Percentiles rank a stretch among this genome's conserved stretches.
Evolutionary conservation across 2,797 vertebrate species (phyloP).

Genomic region (Pseudocheirus occidentalis): DNA sequence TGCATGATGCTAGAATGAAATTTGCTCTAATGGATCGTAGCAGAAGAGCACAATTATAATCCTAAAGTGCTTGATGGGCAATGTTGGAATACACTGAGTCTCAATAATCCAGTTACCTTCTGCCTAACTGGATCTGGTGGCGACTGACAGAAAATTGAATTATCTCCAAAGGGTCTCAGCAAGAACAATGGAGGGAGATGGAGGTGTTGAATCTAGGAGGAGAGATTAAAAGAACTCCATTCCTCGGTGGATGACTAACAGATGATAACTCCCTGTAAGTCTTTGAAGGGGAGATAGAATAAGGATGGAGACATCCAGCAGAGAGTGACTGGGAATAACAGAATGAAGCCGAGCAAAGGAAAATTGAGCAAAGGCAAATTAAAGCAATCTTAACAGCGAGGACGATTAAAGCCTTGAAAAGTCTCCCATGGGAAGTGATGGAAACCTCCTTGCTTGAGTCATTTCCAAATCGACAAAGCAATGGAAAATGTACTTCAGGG

Average conservation of each 20-base stretch:
- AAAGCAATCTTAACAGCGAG: slow-evolving; percentile 51
- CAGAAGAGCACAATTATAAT: background rate
- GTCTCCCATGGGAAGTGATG: slow-evolving; percentile 75
- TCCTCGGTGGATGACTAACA: background rate
- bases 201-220: background rate
- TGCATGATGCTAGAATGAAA: background rate
- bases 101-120: slow-evolving; percentile 24
- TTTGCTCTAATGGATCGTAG: background rate
- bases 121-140: background rate
- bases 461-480: slow-evolving; percentile 74
- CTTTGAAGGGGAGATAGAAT: background rate
- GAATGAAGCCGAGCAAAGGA: slow-evolving; percentile 75
- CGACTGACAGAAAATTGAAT: slow-evolving; percentile 14
- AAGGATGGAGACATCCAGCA: background rate
- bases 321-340: slow-evolving; percentile 36
- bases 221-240: background rate
- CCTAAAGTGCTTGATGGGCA: background rate
- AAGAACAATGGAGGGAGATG: background rate
- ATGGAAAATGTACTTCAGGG: slow-evolving; percentile 63
- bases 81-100: background rate
- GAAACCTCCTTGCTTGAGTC: slow-evolving; percentile 76
- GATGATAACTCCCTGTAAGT: background rate
- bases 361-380: slow-evolving; percentile 76
- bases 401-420: slow-evolving; percentile 69
- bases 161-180: slow-evolving; percentile 16